Percentiles rank a stretch among this genome's conserved stretches.
Evolutionary conservation across 2,888 invertebrate species (phyloP).

Genomic region (Drosophila parthenogenetica): DNA sequence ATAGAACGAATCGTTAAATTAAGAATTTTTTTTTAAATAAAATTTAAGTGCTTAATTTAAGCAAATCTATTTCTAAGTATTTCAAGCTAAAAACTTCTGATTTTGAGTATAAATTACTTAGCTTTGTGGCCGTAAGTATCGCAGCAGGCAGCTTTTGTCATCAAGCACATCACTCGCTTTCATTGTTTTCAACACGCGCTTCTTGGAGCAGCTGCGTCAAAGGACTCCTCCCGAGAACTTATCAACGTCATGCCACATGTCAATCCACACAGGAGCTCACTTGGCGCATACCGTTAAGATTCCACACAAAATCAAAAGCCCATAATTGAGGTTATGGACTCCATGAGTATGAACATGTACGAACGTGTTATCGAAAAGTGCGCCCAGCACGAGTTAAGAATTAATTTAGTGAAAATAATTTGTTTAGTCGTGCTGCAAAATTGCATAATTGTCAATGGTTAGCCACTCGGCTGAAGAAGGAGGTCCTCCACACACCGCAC

Average conservation of each 20-base stretch:
- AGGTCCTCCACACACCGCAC: constrained; percentile 2
- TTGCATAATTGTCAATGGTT: constrained; percentile 73
- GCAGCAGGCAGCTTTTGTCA: constrained; percentile 56
- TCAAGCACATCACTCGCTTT: constrained; percentile 5
- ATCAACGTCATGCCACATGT: constrained; percentile 66
- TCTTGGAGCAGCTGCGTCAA: constrained; percentile 35
- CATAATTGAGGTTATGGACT: constrained; percentile 46
- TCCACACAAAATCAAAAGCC: constrained; percentile 6
- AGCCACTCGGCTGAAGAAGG: constrained; percentile 40
- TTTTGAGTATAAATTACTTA: no score
- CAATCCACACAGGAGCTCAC: constrained; percentile 65
- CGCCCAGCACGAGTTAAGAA: constrained; percentile 83
- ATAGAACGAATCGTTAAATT: no score
- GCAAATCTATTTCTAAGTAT: no score
- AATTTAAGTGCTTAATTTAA: no score
- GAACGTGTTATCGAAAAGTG: constrained; percentile 54
- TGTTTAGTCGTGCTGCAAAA: constrained; percentile 79
- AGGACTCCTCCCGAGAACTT: constrained; percentile 48
- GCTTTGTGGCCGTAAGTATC: not conserved
- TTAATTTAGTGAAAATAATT: constrained; percentile 82
- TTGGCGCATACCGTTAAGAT: constrained; percentile 26
- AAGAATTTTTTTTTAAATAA: no score
- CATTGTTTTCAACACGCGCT: constrained; percentile 39
- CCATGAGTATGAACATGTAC: constrained; percentile 2
- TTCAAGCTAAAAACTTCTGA: no score